Conservation (phyloP, 2,797 vertebrate genomes). For the Centroberyx gerrardi region DNA sequence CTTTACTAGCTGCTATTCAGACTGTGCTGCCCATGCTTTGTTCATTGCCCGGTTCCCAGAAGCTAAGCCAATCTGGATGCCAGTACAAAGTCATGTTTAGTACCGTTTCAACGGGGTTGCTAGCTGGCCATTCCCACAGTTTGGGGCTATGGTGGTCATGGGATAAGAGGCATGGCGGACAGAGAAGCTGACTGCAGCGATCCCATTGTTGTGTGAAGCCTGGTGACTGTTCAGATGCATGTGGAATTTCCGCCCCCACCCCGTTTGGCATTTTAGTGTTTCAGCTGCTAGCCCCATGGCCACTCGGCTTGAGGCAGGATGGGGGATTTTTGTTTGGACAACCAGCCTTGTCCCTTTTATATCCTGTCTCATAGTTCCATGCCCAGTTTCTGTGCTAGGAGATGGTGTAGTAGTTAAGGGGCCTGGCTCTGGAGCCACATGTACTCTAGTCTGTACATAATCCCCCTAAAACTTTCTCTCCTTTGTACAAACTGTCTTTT, state of each 20-base stretch:
- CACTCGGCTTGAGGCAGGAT: conserved; percentile 55
- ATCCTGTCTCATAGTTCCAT: conserved; percentile 3
- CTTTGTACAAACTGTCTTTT: neutral
- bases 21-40: neutral
- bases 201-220: conserved; percentile 74
- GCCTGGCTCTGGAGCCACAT: neutral
- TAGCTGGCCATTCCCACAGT: conserved; percentile 4
- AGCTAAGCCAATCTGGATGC: neutral
- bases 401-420: neutral
- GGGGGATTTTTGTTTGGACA: conserved; percentile 28
- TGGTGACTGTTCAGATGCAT: conserved; percentile 63
- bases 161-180: conserved; percentile 26
- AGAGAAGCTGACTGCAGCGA: conserved; percentile 75
- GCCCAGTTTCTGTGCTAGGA: conserved; percentile 20
- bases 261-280: conserved; percentile 64
- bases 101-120: neutral
- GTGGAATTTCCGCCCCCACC: conserved; percentile 80
- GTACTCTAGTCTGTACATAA: neutral
- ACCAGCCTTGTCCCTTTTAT: conserved; percentile 6
- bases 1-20: neutral
- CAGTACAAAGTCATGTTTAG: neutral
- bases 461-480: neutral
- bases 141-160: conserved; percentile 1
- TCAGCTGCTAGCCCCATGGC: conserved; percentile 70
- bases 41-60: neutral